Evolutionary conservation across 2,888 invertebrate genomes (phyloP).

Genomic region (Himalopsyche tibetana): DNA sequence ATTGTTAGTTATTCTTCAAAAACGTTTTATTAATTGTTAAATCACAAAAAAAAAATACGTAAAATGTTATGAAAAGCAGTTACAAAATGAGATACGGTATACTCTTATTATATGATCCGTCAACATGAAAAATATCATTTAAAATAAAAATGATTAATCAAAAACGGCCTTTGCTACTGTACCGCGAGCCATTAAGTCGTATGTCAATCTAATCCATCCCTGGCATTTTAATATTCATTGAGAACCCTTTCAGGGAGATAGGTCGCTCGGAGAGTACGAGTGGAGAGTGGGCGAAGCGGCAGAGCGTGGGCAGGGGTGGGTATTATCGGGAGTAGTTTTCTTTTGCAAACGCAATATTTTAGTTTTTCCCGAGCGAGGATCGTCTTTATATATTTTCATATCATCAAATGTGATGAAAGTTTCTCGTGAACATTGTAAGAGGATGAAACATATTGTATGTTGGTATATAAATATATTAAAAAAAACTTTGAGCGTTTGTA

Average conservation of each 20-base stretch:
- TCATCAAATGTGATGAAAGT: slow-evolving; percentile 37
- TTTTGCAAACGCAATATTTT: slow-evolving; percentile 42
- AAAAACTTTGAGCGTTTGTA: no score
- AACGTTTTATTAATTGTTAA: no score
- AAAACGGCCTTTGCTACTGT: slow-evolving; percentile 9
- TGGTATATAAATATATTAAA: no score
- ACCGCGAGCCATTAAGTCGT: slow-evolving; percentile 48
- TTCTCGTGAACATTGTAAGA: neutral
- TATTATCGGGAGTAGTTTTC: slow-evolving; percentile 42
- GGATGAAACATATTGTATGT: neutral
- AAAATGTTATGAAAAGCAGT: no score
- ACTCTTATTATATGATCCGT: neutral
- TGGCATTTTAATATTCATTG: slow-evolving; percentile 55
- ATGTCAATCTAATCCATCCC: slow-evolving; percentile 51
- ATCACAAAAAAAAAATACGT: no score
- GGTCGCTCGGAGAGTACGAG: slow-evolving; percentile 16
- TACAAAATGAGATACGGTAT: no score
- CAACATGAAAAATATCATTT: slow-evolving; percentile 33
- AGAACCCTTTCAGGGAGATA: slow-evolving; percentile 52
- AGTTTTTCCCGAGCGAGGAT: slow-evolving; percentile 33
- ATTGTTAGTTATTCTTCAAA: no score
- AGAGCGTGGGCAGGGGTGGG: neutral
- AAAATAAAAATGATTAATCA: slow-evolving; percentile 20
- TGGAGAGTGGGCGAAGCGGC: neutral
- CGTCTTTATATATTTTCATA: slow-evolving; percentile 38